A percentile compares a stretch with the other conserved stretches of the same genome.
Evolutionary conservation across 64 coral and sea anemone species (phyloP).

Genomic region (Montipora sp.): DNA sequence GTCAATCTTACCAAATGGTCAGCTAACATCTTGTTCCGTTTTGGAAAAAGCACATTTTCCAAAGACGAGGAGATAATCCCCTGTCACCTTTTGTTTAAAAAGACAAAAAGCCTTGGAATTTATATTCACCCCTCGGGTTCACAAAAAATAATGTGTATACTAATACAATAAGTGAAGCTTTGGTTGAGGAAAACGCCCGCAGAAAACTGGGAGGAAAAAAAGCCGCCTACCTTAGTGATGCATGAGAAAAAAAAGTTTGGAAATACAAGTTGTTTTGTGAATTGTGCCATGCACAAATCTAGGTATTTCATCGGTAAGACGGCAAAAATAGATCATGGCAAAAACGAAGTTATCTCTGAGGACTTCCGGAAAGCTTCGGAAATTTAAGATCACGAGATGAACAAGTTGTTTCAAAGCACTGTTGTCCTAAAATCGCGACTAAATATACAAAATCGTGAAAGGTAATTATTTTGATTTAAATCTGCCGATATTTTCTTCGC

Average conservation of each 20-base stretch:
- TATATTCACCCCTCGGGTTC: slow-evolving; percentile 7
- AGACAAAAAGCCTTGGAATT: slow-evolving; percentile 20
- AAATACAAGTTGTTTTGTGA: background rate
- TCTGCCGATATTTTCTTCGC: background rate
- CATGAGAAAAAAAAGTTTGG: background rate
- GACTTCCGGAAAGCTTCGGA: background rate
- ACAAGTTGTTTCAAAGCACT: background rate
- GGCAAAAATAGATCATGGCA: background rate
- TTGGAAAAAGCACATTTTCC: slow-evolving; percentile 1
- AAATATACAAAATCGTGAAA: background rate
- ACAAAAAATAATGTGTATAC: background rate
- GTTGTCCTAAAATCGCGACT: background rate
- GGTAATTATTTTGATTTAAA: background rate
- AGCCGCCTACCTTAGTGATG: background rate
- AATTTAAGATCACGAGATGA: background rate
- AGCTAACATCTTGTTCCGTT: background rate
- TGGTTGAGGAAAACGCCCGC: background rate
- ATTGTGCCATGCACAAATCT: background rate
- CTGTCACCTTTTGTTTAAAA: background rate
- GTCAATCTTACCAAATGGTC: background rate
- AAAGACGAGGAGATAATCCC: background rate
- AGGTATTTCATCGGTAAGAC: background rate
- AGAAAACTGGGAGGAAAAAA: background rate
- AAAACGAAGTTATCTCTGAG: background rate
- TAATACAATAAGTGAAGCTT: no score